Evolutionary conservation across 2,888 invertebrate genomes (phyloP).

Genomic region (Philereme transversata): DNA sequence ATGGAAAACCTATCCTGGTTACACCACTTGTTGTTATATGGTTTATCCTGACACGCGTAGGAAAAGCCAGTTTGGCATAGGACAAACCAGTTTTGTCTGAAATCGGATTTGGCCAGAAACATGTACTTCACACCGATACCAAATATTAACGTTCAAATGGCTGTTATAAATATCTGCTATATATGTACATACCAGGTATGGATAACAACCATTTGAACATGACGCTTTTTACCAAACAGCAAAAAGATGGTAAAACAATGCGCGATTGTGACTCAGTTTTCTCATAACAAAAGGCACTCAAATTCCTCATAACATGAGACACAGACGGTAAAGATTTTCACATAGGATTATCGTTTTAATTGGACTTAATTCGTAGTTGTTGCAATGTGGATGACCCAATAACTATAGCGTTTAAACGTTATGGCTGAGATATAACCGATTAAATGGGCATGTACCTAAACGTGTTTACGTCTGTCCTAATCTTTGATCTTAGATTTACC

Average conservation of each 20-base stretch:
- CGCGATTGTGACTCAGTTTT: conserved; percentile 42
- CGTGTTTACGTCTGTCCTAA: too few relatives aligned
- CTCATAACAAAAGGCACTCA: conserved; percentile 48
- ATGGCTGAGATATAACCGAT: conserved; percentile 9
- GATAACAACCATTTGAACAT: conserved; percentile 11
- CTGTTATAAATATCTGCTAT: not conserved
- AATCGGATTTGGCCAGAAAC: too few relatives aligned
- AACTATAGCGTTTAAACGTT: conserved; percentile 14
- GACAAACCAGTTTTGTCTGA: too few relatives aligned
- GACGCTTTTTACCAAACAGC: conserved; percentile 23
- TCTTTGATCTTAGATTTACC: too few relatives aligned
- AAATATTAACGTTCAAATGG: too few relatives aligned
- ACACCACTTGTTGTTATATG: too few relatives aligned
- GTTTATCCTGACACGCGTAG: too few relatives aligned
- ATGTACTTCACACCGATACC: too few relatives aligned
- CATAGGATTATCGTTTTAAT: conserved; percentile 34
- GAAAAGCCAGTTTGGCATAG: too few relatives aligned
- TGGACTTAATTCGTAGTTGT: conserved; percentile 29
- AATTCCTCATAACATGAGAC: conserved; percentile 45
- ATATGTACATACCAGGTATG: not conserved
- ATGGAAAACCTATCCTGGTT: too few relatives aligned
- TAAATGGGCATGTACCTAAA: conserved; percentile 1
- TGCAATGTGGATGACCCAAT: conserved; percentile 14
- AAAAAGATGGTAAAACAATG: conserved; percentile 47
- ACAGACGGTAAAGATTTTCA: conserved; percentile 29